Evolutionary conservation across 2,888 invertebrate genomes (phyloP).

Genomic region (Metacarcinus magister): DNA sequence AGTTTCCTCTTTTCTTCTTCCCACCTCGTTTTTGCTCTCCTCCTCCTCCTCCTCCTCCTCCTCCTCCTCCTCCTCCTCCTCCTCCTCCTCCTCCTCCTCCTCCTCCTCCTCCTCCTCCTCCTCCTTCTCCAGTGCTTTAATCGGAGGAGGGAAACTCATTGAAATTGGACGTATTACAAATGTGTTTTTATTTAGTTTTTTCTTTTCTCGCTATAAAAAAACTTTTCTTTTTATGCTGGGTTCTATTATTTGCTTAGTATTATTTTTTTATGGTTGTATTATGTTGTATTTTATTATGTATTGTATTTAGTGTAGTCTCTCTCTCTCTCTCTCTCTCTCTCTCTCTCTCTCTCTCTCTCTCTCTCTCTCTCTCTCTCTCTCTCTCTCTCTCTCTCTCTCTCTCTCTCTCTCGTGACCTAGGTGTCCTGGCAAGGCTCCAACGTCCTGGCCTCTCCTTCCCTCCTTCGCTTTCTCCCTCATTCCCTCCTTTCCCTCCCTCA

Average conservation of each 20-base stretch:
- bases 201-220: neutral
- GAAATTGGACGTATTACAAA: neutral
- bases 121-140: neutral
- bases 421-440: conserved; percentile 1
- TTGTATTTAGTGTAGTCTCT: neutral
- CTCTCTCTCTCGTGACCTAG: neutral
- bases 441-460: neutral
- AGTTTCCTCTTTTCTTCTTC: neutral
- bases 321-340: conserved; percentile 11
- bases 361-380: conserved; percentile 26
- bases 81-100: too few species aligned
- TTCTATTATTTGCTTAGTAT: neutral
- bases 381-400: conserved; percentile 21
- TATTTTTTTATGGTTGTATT: neutral
- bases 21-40: neutral
- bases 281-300: neutral
- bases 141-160: neutral
- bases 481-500: neutral
- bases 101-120: too few species aligned
- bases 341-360: conserved; percentile 22
- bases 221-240: neutral
- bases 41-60: neutral
- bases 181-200: neutral
- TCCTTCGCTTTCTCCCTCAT: neutral
- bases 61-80: neutral